Evolutionary conservation across 1,140 invertebrate species (phyloP).

Genomic region (Leptopilina clavipes): DNA sequence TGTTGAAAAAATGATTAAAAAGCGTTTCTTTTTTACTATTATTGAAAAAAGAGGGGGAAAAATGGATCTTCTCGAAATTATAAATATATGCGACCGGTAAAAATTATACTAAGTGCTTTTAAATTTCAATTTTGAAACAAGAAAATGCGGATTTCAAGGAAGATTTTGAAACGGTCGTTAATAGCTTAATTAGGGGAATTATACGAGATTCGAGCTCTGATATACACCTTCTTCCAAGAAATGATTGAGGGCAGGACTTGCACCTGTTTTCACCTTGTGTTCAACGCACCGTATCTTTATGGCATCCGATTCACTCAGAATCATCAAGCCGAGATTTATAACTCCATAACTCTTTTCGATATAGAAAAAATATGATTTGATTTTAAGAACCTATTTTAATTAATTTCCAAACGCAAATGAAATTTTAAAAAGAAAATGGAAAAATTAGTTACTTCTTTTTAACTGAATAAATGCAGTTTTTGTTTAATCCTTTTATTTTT

Average conservation of each 20-base stretch:
- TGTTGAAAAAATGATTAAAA: no score
- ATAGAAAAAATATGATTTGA: background rate
- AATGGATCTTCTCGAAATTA: background rate
- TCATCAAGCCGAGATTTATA: background rate
- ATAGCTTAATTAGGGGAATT: slow-evolving; percentile 25
- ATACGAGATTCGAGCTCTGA: slow-evolving; percentile 6
- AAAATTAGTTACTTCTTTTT: no score
- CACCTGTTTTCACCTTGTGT: slow-evolving; percentile 31
- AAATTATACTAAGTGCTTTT: slow-evolving; percentile 16
- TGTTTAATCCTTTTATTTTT: no score
- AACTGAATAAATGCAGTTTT: no score
- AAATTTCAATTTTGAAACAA: slow-evolving; percentile 22
- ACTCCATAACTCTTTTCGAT: slow-evolving; percentile 7
- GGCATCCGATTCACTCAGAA: slow-evolving; percentile 27
- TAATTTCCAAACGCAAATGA: no score
- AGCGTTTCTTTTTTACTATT: no score
- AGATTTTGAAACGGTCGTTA: slow-evolving; percentile 10
- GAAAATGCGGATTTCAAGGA: slow-evolving; percentile 4
- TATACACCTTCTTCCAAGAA: slow-evolving; percentile 32
- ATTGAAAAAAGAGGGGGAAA: no score
- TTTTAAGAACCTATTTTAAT: background rate
- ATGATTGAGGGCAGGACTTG: slow-evolving; percentile 13
- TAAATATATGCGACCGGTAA: background rate
- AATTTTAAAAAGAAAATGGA: no score
- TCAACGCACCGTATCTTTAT: slow-evolving; percentile 26